Evolutionary conservation across 2,113 vertebrate species (phyloP), one percentile per base, ranked within the genome.

Genomic region (Lepus europaeus): DNA sequence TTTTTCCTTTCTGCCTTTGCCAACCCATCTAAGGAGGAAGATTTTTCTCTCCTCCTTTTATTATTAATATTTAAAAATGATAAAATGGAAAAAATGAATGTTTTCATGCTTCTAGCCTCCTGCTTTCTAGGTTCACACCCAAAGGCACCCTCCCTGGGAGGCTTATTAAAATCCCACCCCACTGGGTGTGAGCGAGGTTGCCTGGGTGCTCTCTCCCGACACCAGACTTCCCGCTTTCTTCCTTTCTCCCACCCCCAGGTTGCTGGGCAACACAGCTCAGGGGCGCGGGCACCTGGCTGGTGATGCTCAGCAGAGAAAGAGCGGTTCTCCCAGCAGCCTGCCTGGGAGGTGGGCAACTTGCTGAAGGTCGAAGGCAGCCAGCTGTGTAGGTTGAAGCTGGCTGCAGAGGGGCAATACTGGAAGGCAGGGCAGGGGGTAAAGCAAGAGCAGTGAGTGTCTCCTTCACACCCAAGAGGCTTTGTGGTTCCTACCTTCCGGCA

Each of bases 121-220:
- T 90, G 93, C 95, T 96, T 96, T 96, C 96, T 87, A 96, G 95
- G 95, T 74, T 96, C 93, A 97, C 94, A 94, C 96, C 87, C 91
- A 84, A 31, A 66, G 87, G 63, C 70, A 4, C 49, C 83, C 73
- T 93, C 36, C 39, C 49, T 81, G 17, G 31, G 91, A 95, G 94
- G 73, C 64, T 93, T 33, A 22, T 68, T 76, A 66, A 70, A 68
- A 10, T 86, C 86, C 63, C 56, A 20, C 49, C 11, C 27, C 33
- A 16, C 66, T 79, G 87, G 83, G 70, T 8, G 49, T 80, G 82
- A 51, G 68, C 59, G 51, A 66, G 19, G 81, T 11, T 63, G 8
- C 31, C 20, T 73, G 22, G 17, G 72, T 29, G 16, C 80, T 25
- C 76, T 80, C 63, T 59, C 53, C 49, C 2, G 20, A 78, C 53